Evolutionary conservation across 2,797 vertebrate species (phyloP), one percentile per base, ranked within the genome.

Genomic region (Brotula barbata): DNA sequence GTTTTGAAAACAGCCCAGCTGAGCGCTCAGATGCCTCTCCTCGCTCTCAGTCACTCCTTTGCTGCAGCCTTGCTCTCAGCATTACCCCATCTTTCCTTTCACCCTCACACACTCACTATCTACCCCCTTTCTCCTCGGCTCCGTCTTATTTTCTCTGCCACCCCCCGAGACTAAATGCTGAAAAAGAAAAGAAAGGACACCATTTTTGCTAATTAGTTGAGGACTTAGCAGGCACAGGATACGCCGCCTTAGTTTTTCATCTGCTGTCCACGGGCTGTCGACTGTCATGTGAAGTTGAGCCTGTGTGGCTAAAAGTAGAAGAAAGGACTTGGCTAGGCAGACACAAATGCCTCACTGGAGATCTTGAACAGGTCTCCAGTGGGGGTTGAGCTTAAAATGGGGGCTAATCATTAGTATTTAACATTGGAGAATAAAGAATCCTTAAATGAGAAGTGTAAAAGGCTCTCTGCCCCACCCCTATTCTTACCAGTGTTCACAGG

Each of bases 1-100:
- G 95, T 98, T 98, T 98, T 96, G 90, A 96, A 98, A 98, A 98
- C 94, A 98, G 93, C 93, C 93, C 93, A 88, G 93, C 94, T 95
- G 93, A 97, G 94, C 93, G 93, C 93, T 94, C 89, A 91, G 90
- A 91, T 91, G 90, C 91, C 73, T 86, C 83, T 89, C 86, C 88
- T 90, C 85, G 80, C 85, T 86, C 85, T 77, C 74, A 65, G 81
- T 82, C 77, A 79, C 84, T 83, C 84, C 73, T 85, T 86, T 67
- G 55, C 78, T 85, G 82, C 36, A 64, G 68, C 74, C 75, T 42
- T 28, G 56, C 73, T 78, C 75, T 75, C 68, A 74, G 74, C 70
- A 20, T 58, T 75, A 57, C 60, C 68, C 81, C 64, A 52, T 64
- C 70, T 64, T 71, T 80, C 71, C 71, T 78, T 77, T 78, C 78